Evolutionary conservation across 2,888 invertebrate genomes (phyloP).

Genomic region (Eristalis tenax): DNA sequence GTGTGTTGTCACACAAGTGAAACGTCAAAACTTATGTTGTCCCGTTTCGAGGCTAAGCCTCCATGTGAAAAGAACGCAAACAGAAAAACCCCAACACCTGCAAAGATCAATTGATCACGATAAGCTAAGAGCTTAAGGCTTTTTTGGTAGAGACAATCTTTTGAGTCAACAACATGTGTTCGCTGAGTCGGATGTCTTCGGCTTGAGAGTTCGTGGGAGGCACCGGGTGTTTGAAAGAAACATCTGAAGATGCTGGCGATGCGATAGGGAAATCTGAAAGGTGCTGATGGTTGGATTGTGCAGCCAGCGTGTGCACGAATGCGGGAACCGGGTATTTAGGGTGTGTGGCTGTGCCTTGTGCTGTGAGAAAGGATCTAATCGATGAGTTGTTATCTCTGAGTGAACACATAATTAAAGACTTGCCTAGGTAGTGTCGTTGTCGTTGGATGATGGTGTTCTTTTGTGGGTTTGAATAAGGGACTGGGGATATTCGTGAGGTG

Average conservation of each 20-base stretch:
- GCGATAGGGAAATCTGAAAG: background rate
- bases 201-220: background rate
- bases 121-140: conserved; percentile 22
- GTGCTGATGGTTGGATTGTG: background rate
- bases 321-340: background rate
- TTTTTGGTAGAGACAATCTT: background rate
- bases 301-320: background rate
- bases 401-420: background rate
- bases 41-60: background rate
- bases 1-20: background rate
- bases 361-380: background rate
- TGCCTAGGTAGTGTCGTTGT: background rate
- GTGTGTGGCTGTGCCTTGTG: background rate
- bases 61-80: background rate
- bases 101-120: conserved; percentile 22
- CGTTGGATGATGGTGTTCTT: background rate
- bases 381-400: background rate
- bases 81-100: conserved; percentile 34
- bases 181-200: too few species aligned
- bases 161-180: too few species aligned
- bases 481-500: background rate
- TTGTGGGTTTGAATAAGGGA: background rate
- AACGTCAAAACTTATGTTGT: background rate
- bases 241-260: background rate
- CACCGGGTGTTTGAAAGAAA: background rate